A percentile compares a stretch with the other conserved stretches of the same genome.
Conservation (phyloP, 2,797 vertebrate species). For the Rhinogobio ventralis region DNA sequence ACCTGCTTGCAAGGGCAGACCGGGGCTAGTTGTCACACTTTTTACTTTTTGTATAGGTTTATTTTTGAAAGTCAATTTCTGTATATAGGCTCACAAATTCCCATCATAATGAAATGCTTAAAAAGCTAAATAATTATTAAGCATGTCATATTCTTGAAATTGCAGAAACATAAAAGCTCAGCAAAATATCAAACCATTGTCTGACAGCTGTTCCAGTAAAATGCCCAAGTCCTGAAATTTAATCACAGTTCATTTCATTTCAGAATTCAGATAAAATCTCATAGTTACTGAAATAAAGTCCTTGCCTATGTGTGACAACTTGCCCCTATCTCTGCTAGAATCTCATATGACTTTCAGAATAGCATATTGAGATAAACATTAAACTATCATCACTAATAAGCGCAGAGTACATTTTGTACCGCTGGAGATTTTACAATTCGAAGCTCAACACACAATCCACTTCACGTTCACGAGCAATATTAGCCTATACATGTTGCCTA, state of each 20-base stretch:
- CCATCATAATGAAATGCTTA: not conserved
- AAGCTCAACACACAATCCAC: not conserved
- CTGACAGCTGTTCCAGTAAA: not conserved
- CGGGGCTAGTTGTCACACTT: not conserved
- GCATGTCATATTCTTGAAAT: not conserved
- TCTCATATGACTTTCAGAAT: not conserved
- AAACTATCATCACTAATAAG: not conserved
- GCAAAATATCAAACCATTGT: not conserved
- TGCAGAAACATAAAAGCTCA: not conserved
- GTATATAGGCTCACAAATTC: not conserved
- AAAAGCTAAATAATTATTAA: not conserved
- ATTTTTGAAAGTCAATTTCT: not conserved
- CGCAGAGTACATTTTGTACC: not conserved
- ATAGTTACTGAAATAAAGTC: not conserved
- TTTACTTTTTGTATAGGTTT: not conserved
- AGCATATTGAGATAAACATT: not conserved
- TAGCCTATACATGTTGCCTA: constrained; percentile 10
- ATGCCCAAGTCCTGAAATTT: not conserved
- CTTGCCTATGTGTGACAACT: not conserved
- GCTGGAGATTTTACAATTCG: not conserved
- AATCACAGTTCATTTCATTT: not conserved
- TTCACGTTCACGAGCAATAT: not conserved
- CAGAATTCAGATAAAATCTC: not conserved
- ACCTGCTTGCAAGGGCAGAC: not conserved
- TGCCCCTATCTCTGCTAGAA: not conserved